Evolutionary conservation across 2,888 invertebrate genomes (phyloP), one percentile per base, ranked within the genome.

Genomic region (Uloborus plumipes): DNA sequence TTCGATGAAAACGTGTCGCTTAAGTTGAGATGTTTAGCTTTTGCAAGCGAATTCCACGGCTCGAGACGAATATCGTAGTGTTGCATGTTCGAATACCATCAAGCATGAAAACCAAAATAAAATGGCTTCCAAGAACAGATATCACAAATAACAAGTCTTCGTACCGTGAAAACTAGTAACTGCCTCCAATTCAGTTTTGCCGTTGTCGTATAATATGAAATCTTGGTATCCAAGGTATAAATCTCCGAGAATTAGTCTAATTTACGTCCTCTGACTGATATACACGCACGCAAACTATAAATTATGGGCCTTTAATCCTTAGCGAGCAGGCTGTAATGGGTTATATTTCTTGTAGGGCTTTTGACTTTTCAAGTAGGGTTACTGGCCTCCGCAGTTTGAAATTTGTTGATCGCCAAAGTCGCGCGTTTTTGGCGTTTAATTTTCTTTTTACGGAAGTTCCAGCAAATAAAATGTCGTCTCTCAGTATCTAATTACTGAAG

Each of bases 221-320:
- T 81, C 80, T 81, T 74, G 74, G 80, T 81, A 81, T 74, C 65
- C 55, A 53, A 74, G 64, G 62, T 70, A 76, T 82, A 82, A 82
- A 82, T 82, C 82, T 82, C 64, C 14, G 58, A 75, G 76, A 82
- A 82, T 82, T 82, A 82, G 82, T 82, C 82, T 82, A 82, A 82
- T 82, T 82, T 76, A 75, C 70, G 75, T 82, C 72, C 61, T 67
- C 71, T 76, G 76, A 82, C 82, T 82, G 82, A 82, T 82, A 82
- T 82, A 82, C 61, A 71, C 16, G 61, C 82, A 82, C 82, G 82
- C 82, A 75, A 82, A 76, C 82, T 72, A 75, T 76, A 82, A 82
- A 76, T 82, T 82, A 82, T 72, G 76, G 66, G 49, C 61, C 76
- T 82, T 82, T 82, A 82, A 82, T 82, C 82, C 82, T 72, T 47